A percentile compares a stretch with the other conserved stretches of the same genome.
phyloP scores from a whole-genome alignment of 2,888 invertebrate species.

The Iphiclides podalirius region DNA sequence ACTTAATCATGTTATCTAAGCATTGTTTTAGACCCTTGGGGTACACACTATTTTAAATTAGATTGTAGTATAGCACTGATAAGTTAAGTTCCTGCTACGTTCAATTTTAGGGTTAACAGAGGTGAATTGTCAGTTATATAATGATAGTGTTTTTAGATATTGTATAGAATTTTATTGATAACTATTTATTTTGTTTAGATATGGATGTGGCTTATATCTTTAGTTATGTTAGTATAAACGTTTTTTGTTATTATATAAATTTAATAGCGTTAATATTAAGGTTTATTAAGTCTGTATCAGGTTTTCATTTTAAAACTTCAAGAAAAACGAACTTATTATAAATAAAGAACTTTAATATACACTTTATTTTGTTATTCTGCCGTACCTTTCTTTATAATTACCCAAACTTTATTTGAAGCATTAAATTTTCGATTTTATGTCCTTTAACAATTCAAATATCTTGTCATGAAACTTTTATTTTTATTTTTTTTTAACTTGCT shows the following conservation, averaged over 20 bases:
- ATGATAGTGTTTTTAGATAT: constrained; percentile 16
- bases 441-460: no score
- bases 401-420: no score
- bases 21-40: constrained; percentile 37
- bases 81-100: constrained; percentile 23
- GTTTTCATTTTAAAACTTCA: background rate
- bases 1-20: constrained; percentile 52
- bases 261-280: background rate
- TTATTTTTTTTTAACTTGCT: no score
- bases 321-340: background rate
- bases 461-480: no score
- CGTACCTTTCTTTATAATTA: no score
- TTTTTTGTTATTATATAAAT: constrained; percentile 6
- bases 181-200: constrained; percentile 24
- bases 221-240: background rate
- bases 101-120: constrained; percentile 19
- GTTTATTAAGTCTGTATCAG: background rate
- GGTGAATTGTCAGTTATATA: constrained; percentile 20
- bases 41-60: background rate
- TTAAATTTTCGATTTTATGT: no score
- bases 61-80: background rate
- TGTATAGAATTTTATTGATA: constrained; percentile 7
- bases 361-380: background rate
- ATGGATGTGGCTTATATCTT: constrained; percentile 2
- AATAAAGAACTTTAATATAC: background rate